Base-by-base conservation (phyloP, 2,113 vertebrate genomes). In the Gorilla gorilla region DNA sequence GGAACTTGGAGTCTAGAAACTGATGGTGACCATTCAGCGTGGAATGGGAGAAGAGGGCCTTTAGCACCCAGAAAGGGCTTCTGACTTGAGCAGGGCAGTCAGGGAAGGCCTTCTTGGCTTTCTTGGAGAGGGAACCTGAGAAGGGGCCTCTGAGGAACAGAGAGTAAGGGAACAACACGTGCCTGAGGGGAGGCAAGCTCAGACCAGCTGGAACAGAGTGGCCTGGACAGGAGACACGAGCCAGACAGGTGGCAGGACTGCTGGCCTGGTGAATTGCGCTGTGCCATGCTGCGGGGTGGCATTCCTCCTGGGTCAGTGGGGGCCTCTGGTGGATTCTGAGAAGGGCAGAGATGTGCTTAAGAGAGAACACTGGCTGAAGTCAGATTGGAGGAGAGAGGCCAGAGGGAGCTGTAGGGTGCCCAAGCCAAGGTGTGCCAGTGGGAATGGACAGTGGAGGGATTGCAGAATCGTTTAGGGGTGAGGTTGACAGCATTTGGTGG, bases 211-310 rank as follows among this genome's bases (percentile, higher is more conserved):
- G 87, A 27, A 40, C 35, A 94, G 73, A 45, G 70, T 27, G 40
- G 9, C 1, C 0, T 2, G 25, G 40, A 1, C 13, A 75, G 48
- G 45, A 55, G 38, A 55, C 48, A 32, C 0, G 22, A 61, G 66
- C 48, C 1, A 38, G 86, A 12, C 45, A 72, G 57, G 85, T 64
- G 66, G 76, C 70, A 81, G 92, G 64, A 64, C 25, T 1, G 16
- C 64, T 1, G 5, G 38, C 30, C 35, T 35, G 48, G 40, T 57
- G 75, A 87, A 43, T 40, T 73, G 61, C 20, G 66, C 23, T 70
- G 43, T 38, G 18, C 35, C 50, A 11, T 43, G 43, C 27, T 68
- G 66, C 0, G 52, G 59, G 48, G 64, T 68, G 7, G 50, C 52
- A 35, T 70, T 89, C 80, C 45, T 96, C 16, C 64, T 17, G 38